Evolutionary conservation across 2,113 vertebrate genomes (phyloP).

Genomic region (Saccopteryx leptura): DNA sequence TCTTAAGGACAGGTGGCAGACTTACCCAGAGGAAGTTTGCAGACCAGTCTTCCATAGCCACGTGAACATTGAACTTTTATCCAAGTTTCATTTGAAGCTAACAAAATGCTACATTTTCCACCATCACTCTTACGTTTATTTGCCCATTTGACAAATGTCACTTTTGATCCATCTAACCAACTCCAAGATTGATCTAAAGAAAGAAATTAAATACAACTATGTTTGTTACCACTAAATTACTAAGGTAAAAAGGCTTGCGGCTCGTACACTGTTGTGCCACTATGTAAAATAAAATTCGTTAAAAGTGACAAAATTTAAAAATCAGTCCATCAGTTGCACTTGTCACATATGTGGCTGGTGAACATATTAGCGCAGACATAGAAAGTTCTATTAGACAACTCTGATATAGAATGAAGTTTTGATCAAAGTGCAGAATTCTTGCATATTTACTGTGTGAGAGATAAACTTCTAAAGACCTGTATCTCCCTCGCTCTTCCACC

Average conservation of each 20-base stretch:
- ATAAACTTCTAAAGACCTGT: background rate
- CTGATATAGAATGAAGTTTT: background rate
- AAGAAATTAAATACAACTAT: constrained; percentile 43
- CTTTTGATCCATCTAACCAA: constrained; percentile 93
- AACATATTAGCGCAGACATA: background rate
- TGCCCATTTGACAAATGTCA: constrained; percentile 92
- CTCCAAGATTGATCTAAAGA: constrained; percentile 85
- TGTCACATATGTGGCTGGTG: background rate
- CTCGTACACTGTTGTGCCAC: background rate
- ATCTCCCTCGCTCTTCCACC: background rate
- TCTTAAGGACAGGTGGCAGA: constrained; percentile 62
- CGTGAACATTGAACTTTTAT: constrained; percentile 88
- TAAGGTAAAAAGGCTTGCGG: background rate
- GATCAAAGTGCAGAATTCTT: background rate
- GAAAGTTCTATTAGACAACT: constrained; percentile 14
- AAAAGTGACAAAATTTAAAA: constrained; percentile 14
- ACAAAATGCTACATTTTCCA: constrained; percentile 91
- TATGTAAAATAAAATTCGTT: constrained; percentile 46
- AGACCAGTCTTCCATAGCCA: constrained; percentile 93
- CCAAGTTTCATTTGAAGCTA: constrained; percentile 92
- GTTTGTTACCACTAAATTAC: constrained; percentile 27
- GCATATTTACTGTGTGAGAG: background rate
- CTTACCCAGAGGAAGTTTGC: constrained; percentile 93
- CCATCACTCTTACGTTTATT: constrained; percentile 71
- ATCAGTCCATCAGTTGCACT: background rate